Evolutionary conservation across 2,888 invertebrate genomes (phyloP).

Genomic region (Ypsolopha scabrella): DNA sequence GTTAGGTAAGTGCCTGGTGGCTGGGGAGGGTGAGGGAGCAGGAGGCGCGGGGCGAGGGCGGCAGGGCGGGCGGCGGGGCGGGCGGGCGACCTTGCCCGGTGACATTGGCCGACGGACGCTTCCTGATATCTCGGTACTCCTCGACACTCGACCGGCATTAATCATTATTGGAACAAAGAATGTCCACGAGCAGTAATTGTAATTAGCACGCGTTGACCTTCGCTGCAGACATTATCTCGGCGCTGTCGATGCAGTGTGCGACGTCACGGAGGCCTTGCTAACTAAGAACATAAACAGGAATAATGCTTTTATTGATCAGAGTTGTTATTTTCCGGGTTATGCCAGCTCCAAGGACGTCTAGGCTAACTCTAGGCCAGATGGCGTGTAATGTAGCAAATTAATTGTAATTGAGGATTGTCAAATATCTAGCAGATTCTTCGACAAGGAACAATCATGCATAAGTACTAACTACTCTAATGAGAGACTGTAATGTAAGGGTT

Average conservation of each 20-base stretch:
- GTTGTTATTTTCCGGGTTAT: conserved; percentile 1
- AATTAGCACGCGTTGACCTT: conserved; percentile 61
- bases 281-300: conserved; percentile 38
- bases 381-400: neutral
- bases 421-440: too few species aligned
- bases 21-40: conserved; percentile 12
- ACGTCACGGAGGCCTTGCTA: conserved; percentile 57
- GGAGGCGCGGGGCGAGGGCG: conserved; percentile 10
- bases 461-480: too few species aligned
- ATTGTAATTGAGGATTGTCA: neutral
- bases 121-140: conserved; percentile 66
- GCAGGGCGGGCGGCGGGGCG: conserved; percentile 11
- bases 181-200: conserved; percentile 68
- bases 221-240: conserved; percentile 39
- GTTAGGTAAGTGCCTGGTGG: conserved; percentile 10
- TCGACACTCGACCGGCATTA: conserved; percentile 57
- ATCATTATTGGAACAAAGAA: conserved; percentile 69
- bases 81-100: conserved; percentile 39
- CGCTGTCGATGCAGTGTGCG: conserved; percentile 36
- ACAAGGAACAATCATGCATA: too few species aligned
- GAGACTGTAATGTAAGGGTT: too few species aligned
- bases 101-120: conserved; percentile 62
- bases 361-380: neutral
- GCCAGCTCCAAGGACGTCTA: neutral
- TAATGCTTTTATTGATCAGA: conserved; percentile 42